Base-by-base conservation (phyloP, 2,888 invertebrate genomes). In the Ferdinandea cuprea region DNA sequence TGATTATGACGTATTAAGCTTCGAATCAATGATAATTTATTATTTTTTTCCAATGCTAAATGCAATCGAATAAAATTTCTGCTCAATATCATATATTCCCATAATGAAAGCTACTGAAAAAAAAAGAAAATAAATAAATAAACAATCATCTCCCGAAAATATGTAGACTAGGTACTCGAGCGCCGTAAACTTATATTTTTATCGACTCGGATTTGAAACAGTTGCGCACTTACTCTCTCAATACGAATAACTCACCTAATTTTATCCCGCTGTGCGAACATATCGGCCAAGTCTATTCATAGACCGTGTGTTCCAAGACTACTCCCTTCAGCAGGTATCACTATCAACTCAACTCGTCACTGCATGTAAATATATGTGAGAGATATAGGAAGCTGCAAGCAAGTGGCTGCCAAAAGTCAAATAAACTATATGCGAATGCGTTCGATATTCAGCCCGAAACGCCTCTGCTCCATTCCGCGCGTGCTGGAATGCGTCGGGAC, bases 181-280 rank as follows among this genome's bases (percentile, higher is more conserved):
- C 50, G 15, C 32, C 44, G 46, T 63, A 73, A 77, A 72, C 65
- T 58, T 65, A 9, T 58, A 65, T 65, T 63, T 40, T 63, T 50
- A n/a, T n/a, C n/a, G n/a, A n/a, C n/a, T n/a, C n/a, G 48, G 25
- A 19, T 50, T 61, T 50, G 15, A 35, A 58, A 44, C 28, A 17
- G 17, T 56, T 46, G 52, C 40, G 52, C 66, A 73, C 50, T 58
- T 25, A 63, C 48, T 48, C 37, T 52, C 54, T n/a, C 52, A 6
- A 25, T 13, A 8, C 25, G 25, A 25, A 5, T 25, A 58, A 15
- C 28, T 44, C 63, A 54, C 54, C 61, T 73, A 61, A 61, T 79
- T 73, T 59, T 48, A 68, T 79, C 79, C 73, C 56, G 68, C 73
- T 66, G 73, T 68, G 59, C 46, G 72, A 65, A 78, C 46, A 44